Conservation (phyloP, 2,888 invertebrate genomes). For the Rhagonycha lutea region DNA sequence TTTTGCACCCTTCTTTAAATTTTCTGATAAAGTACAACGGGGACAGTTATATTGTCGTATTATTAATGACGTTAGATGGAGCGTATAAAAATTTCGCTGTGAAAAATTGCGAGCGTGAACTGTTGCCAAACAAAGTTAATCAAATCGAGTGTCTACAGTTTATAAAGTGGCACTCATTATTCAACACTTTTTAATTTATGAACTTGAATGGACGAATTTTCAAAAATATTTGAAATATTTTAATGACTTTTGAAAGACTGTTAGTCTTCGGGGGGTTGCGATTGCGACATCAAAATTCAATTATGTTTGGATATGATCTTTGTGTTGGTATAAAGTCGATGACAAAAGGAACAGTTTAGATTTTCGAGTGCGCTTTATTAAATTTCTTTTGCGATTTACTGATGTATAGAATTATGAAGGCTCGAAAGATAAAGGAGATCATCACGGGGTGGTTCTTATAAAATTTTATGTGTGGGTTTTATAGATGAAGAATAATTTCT, state of each 20-base stretch:
- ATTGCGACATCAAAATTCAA: slow-evolving; percentile 8
- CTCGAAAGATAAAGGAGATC: neutral
- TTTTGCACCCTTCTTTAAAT: slow-evolving; percentile 14
- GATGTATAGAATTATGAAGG: neutral
- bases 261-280: slow-evolving; percentile 1
- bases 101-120: slow-evolving; percentile 28
- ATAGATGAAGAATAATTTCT: neutral
- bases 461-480: neutral
- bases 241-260: neutral
- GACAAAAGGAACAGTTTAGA: slow-evolving; percentile 1
- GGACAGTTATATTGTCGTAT: slow-evolving; percentile 27
- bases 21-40: slow-evolving; percentile 12
- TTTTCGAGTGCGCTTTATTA: neutral
- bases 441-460: neutral
- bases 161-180: slow-evolving; percentile 29
- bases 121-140: slow-evolving; percentile 29
- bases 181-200: slow-evolving; percentile 21
- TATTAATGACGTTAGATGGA: slow-evolving; percentile 30
- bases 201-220: slow-evolving; percentile 11
- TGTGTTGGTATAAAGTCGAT: neutral
- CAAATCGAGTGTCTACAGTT: slow-evolving; percentile 32
- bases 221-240: slow-evolving; percentile 12
- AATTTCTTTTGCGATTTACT: neutral
- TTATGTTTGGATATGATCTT: slow-evolving; percentile 9
- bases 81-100: slow-evolving; percentile 26